phyloP scores from a whole-genome alignment of 1,140 invertebrate genomes.

The Lanistes nyassanus region DNA sequence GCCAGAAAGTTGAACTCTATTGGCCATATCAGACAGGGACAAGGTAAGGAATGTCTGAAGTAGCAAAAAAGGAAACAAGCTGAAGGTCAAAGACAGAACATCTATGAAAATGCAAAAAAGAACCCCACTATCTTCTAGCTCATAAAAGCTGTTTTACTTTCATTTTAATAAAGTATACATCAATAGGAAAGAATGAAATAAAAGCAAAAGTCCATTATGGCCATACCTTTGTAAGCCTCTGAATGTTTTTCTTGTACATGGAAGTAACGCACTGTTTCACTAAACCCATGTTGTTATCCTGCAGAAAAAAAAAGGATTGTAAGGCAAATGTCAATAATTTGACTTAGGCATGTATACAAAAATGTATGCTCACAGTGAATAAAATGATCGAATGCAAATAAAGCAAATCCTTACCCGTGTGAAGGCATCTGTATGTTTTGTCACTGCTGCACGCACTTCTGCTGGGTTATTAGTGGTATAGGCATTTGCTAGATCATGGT shows the following conservation, averaged over 20 bases:
- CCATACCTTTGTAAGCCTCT: slow-evolving; percentile 87
- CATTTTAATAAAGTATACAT: background rate
- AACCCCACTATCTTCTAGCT: background rate
- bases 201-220: background rate
- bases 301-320: slow-evolving; percentile 39
- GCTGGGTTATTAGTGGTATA: slow-evolving; percentile 81
- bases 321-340: no score
- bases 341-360: no score
- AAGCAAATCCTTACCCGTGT: slow-evolving; percentile 65
- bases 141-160: background rate
- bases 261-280: slow-evolving; percentile 83
- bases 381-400: background rate
- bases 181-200: slow-evolving; percentile 6
- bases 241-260: slow-evolving; percentile 96
- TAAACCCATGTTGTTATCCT: slow-evolving; percentile 78
- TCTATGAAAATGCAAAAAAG: background rate
- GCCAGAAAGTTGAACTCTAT: slow-evolving; percentile 84
- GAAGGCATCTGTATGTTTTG: slow-evolving; percentile 84
- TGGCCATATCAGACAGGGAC: slow-evolving; percentile 92
- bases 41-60: slow-evolving; percentile 90
- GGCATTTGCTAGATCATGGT: slow-evolving; percentile 87
- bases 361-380: no score
- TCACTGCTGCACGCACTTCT: slow-evolving; percentile 74
- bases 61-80: slow-evolving; percentile 18
- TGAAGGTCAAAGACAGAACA: background rate